These are phyloP conservation scores for Orthosia cruda DNA, from an alignment of 2,888 invertebrate species.

Conservation along the genomic window DNA sequence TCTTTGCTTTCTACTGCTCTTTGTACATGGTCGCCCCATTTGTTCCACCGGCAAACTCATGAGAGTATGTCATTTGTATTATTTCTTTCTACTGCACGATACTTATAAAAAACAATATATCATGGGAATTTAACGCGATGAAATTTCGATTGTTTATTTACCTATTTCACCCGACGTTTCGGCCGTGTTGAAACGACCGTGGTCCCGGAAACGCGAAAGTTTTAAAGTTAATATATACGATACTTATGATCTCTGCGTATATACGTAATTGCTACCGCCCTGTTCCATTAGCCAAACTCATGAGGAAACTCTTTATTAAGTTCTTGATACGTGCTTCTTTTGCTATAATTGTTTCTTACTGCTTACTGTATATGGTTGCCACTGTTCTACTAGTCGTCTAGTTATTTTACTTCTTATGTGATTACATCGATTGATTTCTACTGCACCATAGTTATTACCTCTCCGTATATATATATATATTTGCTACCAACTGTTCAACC, in stretches of 20 bases:
- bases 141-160: too few species aligned
- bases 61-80: conserved; percentile 82
- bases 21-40: conserved; percentile 14
- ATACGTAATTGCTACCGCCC: conserved; percentile 77
- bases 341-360: conserved; percentile 90
- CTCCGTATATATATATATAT: neutral
- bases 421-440: neutral
- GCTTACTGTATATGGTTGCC: neutral
- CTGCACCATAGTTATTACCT: neutral
- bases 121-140: too few species aligned
- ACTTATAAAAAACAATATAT: too few species aligned
- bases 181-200: too few species aligned
- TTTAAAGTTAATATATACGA: too few species aligned
- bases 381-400: conserved; percentile 92
- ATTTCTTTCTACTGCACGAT: neutral
- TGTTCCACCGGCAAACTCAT: conserved; percentile 95
- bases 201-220: too few species aligned
- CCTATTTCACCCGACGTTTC: too few species aligned
- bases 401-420: neutral
- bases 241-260: neutral
- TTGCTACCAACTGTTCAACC: conserved; percentile 92
- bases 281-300: conserved; percentile 95
- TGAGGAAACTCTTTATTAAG: conserved; percentile 99
- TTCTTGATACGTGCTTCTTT: conserved; percentile 97
- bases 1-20: neutral